Base-by-base conservation (phyloP, 2,888 invertebrate species). In the Anoplius nigerrimus region DNA sequence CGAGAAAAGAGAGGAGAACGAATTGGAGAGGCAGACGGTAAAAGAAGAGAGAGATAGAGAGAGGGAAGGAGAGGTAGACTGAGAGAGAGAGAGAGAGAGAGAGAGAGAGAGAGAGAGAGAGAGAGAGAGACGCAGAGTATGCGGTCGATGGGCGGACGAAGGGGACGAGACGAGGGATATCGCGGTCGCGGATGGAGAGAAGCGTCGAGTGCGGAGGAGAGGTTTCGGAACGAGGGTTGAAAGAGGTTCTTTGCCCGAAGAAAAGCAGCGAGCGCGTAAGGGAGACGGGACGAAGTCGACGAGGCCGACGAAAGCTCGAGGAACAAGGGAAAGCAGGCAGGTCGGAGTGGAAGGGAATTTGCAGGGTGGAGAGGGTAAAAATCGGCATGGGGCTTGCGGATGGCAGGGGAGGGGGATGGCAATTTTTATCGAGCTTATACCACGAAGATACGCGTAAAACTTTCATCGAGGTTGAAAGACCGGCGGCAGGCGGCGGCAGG, bases 391-490 rank as follows among this genome's bases (percentile, higher is more conserved):
- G n/a, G n/a, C n/a, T n/a, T n/a, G n/a, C n/a, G n/a, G n/a, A n/a
- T n/a, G n/a, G n/a, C n/a, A n/a, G n/a, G n/a, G 18, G 21, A 21
- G 16, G 13, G 43, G 20, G 8, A 16, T 34, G 54, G 54, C 43
- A 53, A 57, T 71, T 68, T 71, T 67, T 68, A 63, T 69, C 65
- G 60, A 42, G 56, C 52, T 53, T 63, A 63, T 48, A 54, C 42
- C 46, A 13, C 52, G 65, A 48, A 71, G 53, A 66, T 60, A 52
- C 62, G 53, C 62, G 58, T 61, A 56, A 70, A 79, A 71, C 54
- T 78, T 76, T 74, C 64, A 22, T 62, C 66, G 65, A 61, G 34
- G 56, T 70, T 73, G 57, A 57, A 68, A 69, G 54, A 6, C 34
- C 34, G 48, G n/a, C n/a, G n/a, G n/a, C n/a, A n/a, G n/a, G n/a